Evolutionary conservation across 2,888 invertebrate species (phyloP), one percentile per base, ranked within the genome.

Genomic region (Drosophila anceps): DNA sequence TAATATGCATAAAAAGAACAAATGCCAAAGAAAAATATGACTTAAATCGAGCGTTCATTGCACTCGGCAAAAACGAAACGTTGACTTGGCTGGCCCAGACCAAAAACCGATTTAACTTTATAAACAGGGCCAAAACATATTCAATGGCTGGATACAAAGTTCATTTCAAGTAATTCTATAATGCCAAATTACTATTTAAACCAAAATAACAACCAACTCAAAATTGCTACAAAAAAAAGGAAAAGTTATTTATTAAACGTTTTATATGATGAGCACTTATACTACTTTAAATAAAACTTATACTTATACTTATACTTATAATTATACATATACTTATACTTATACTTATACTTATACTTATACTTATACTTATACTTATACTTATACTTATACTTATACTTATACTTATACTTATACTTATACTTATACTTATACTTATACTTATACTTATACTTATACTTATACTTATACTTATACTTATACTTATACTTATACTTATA

Each of bases 11-110:
- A 53, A 65, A 27, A 63, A 61, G 29, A 51, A 66, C 50, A 75
- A 69, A 66, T 59, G 59, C 54, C 35, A 46, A 71, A 68, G 64
- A 67, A 66, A 39, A 76, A 43, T 57, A 57, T 43, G 43, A 43
- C 62, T 63, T 61, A 33, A 74, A 63, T 51, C 60, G 37, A 39
- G 71, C 82, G 84, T 84, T 84, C 85, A 70, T 88, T 88, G 84
- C 88, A 88, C 88, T 75, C 88, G 39, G 18, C 54, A 63, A 60
- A 58, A 59, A 67, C 76, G 66, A 68, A 72, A 29, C 29, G 46
- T 35, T 68, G 61, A 76, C 66, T 71, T 74, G 84, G 78, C 84
- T 74, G 72, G 74, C 68, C 81, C 71, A 58, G 44, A 61, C 60
- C 46, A 67, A 73, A 48, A 70, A 62, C 35, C 57, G 39, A 67